These are phyloP conservation scores for Thunnus albacares DNA, from an alignment of 2,797 vertebrate species.

Conservation along the genomic window DNA sequence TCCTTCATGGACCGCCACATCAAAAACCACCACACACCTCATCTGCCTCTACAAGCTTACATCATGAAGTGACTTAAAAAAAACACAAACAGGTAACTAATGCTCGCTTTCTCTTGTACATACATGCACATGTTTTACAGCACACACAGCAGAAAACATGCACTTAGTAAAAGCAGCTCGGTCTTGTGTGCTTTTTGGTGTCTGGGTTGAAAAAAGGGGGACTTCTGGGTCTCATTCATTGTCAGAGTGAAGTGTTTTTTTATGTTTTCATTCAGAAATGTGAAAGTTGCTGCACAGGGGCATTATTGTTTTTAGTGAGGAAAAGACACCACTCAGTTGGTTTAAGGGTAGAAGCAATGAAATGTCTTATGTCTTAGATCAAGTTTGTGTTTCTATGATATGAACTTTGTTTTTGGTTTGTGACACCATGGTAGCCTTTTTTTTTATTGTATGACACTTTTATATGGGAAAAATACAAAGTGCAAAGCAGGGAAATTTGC, in stretches of 20 bases:
- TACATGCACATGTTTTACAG: constrained; percentile 28
- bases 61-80: constrained; percentile 66
- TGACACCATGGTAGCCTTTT: constrained; percentile 61
- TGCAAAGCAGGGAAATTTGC: constrained; percentile 73
- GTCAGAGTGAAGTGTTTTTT: constrained; percentile 77
- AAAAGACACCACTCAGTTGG: constrained; percentile 77
- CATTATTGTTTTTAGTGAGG: constrained; percentile 81
- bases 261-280: constrained; percentile 83
- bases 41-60: constrained; percentile 73
- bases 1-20: constrained; percentile 24
- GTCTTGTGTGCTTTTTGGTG: constrained; percentile 56
- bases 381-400: constrained; percentile 57
- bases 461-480: constrained; percentile 66
- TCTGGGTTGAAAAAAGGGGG: constrained; percentile 48
- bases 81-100: constrained; percentile 49
- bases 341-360: constrained; percentile 78
- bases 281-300: constrained; percentile 82
- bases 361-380: constrained; percentile 65
- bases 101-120: constrained; percentile 53
- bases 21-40: constrained; percentile 70
- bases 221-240: constrained; percentile 59
- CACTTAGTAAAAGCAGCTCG: constrained; percentile 70
- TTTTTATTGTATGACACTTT: constrained; percentile 63
- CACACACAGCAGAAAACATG: constrained; percentile 57
- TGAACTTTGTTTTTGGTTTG: constrained; percentile 64